Conservation (phyloP, 2,113 vertebrate genomes). For the Sturnira hondurensis region DNA sequence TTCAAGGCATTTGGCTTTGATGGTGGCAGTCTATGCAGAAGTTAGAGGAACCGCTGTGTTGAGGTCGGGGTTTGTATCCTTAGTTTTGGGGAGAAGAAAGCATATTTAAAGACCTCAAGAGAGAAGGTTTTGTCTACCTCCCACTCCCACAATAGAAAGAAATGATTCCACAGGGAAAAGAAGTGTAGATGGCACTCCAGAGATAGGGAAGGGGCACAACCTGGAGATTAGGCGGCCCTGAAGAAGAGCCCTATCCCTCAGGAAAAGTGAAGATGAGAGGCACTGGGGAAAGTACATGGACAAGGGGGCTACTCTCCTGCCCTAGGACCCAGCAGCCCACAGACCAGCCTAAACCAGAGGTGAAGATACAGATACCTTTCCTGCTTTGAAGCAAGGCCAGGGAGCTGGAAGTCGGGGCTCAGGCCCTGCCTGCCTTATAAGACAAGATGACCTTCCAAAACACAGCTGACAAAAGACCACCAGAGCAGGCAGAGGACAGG, state of each 20-base stretch:
- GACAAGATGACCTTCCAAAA: neutral
- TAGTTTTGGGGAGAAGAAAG: neutral
- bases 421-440: neutral
- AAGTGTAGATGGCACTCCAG: neutral
- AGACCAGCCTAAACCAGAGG: neutral
- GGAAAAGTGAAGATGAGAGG: neutral
- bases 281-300: too few relatives aligned
- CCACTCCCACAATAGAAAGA: neutral
- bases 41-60: neutral
- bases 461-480: neutral
- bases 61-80: neutral
- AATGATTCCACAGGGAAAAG: neutral
- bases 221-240: neutral
- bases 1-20: neutral
- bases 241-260: neutral
- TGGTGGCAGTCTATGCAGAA: neutral
- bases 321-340: neutral
- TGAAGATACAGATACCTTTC: neutral
- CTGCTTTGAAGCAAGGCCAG: neutral
- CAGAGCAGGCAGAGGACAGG: neutral
- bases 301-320: neutral
- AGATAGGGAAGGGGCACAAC: neutral
- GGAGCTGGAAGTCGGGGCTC: neutral
- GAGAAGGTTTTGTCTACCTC: neutral
- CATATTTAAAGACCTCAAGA: neutral